A percentile compares a stretch with the other conserved stretches of the same genome.
phyloP scores from a whole-genome alignment of 2,888 invertebrate species.

The Oconnorella tubifera region DNA sequence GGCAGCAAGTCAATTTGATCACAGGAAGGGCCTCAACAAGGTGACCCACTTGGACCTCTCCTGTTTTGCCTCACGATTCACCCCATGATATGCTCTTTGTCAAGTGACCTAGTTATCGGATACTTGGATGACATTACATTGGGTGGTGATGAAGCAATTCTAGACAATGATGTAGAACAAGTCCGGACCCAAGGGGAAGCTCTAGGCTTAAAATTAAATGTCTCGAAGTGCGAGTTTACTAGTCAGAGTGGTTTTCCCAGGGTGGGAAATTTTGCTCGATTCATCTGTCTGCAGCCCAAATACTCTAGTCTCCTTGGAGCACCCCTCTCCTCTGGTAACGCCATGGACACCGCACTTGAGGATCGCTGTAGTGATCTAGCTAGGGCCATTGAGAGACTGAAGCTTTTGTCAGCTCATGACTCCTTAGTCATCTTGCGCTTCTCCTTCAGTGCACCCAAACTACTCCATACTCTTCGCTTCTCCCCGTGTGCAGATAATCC shows the following conservation, averaged over 20 bases:
- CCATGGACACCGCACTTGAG: not conserved
- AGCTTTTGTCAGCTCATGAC: not conserved
- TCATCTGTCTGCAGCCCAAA: not conserved
- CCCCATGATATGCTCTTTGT: not conserved
- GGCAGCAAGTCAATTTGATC: not conserved
- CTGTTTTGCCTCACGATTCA: conserved; percentile 4
- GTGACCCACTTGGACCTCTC: not conserved
- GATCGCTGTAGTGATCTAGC: not conserved
- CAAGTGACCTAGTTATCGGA: not conserved
- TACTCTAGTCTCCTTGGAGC: not conserved
- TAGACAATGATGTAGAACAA: not conserved
- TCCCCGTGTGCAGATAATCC: conserved; percentile 1
- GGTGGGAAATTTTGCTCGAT: not conserved
- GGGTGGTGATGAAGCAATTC: not conserved
- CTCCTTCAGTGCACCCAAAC: not conserved
- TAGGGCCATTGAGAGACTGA: not conserved
- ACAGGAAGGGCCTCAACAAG: not conserved
- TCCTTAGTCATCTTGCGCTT: not conserved
- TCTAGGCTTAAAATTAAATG: not conserved
- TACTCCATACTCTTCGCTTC: not conserved
- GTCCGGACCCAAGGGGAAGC: not conserved
- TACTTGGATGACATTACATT: not conserved
- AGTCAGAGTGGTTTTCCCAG: not conserved
- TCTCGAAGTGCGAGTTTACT: not conserved
- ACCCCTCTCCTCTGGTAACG: not conserved